Conservation (phyloP, 1,140 invertebrate genomes). For the Eriocheir sinensis region DNA sequence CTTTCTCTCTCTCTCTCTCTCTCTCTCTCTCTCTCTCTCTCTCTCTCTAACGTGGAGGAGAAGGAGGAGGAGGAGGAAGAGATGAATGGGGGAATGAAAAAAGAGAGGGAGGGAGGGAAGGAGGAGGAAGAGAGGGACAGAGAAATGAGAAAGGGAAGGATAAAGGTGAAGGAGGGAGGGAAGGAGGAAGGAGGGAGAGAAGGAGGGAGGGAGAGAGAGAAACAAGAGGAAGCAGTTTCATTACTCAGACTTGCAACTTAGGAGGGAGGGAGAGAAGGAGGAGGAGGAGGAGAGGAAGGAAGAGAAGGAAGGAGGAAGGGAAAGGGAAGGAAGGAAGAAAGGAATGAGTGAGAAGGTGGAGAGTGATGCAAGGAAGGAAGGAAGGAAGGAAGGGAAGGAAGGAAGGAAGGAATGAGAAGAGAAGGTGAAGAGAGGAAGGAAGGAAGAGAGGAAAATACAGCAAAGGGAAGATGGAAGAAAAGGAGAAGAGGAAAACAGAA, state of each 20-base stretch:
- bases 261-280: constrained; percentile 7
- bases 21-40: background rate
- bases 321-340: background rate
- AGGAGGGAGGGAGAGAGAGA: background rate
- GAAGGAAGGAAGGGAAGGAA: background rate
- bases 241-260: background rate
- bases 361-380: background rate
- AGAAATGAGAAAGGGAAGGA: background rate
- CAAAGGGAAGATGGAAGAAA: no score
- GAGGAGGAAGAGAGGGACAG: background rate
- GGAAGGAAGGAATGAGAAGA: background rate
- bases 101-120: background rate
- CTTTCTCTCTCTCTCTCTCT: constrained; percentile 20
- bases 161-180: background rate
- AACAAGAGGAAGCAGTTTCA: constrained; percentile 9
- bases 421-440: background rate
- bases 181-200: background rate
- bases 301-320: background rate
- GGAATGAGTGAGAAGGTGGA: background rate
- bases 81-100: background rate
- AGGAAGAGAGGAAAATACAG: no score
- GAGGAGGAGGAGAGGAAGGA: background rate
- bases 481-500: background rate
- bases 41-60: constrained; percentile 4
- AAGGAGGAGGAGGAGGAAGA: background rate